Evolutionary conservation across 2,888 invertebrate genomes (phyloP).

Genomic region (Chironomus tentans): DNA sequence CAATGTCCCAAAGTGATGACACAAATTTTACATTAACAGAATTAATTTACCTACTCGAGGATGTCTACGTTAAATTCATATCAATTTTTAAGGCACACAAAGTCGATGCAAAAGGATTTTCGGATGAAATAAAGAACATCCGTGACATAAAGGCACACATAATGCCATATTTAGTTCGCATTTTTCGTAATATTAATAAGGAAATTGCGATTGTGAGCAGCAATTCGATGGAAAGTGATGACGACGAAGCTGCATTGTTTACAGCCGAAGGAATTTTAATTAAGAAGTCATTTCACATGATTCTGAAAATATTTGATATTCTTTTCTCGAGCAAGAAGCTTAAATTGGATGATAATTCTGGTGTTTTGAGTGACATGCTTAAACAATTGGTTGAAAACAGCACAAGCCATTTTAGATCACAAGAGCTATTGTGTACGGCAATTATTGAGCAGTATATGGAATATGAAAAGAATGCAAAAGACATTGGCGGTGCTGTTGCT

Average conservation of each 20-base stretch:
- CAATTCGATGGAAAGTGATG: neutral
- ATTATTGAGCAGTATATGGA: neutral
- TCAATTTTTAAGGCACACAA: neutral
- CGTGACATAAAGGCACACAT: neutral
- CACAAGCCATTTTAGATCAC: neutral
- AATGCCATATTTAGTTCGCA: neutral
- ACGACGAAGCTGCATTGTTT: neutral
- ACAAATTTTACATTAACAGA: neutral
- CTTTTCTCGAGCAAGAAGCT: neutral
- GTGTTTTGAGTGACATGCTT: neutral
- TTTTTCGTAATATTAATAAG: neutral
- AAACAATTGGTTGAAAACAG: neutral
- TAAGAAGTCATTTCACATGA: neutral
- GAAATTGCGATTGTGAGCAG: neutral
- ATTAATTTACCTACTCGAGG: neutral
- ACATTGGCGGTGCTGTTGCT: slow-evolving; percentile 1
- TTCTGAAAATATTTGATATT: neutral
- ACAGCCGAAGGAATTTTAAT: neutral
- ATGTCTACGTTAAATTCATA: neutral
- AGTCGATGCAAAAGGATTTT: neutral
- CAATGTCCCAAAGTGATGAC: neutral
- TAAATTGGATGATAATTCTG: neutral
- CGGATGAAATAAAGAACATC: neutral
- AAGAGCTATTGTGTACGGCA: neutral
- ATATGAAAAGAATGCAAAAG: neutral